Percentiles rank a stretch among this genome's conserved stretches.
phyloP scores from a whole-genome alignment of 2,113 vertebrate species.

The Morone saxatilis region DNA sequence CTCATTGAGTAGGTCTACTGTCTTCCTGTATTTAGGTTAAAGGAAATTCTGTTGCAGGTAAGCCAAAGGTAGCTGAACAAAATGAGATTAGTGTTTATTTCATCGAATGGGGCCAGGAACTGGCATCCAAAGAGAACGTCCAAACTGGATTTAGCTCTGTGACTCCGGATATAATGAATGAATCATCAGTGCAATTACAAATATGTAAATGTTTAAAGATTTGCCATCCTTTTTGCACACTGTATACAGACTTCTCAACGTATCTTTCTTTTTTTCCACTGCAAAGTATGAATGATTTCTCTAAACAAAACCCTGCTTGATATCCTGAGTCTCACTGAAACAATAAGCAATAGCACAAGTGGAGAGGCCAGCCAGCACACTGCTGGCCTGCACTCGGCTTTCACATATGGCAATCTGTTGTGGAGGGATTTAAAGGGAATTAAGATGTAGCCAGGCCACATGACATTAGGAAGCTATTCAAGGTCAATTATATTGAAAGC shows the following conservation, averaged over 20 bases:
- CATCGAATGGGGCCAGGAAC: constrained; percentile 1
- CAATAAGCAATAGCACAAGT: constrained; percentile 7
- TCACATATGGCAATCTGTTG: constrained; percentile 72
- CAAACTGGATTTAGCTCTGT: neutral
- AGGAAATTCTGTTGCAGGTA: constrained; percentile 4
- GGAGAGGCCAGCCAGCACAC: constrained; percentile 22
- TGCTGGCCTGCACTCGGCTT: constrained; percentile 52
- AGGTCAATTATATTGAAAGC: constrained; percentile 63
- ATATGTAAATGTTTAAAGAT: constrained; percentile 12
- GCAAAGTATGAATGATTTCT: neutral
- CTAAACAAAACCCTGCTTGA: neutral
- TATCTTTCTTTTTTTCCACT: neutral
- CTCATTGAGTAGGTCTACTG: neutral
- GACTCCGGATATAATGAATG: constrained; percentile 1
- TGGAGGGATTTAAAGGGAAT: constrained; percentile 78
- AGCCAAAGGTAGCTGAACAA: constrained; percentile 14
- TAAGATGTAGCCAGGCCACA: constrained; percentile 60
- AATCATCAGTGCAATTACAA: neutral
- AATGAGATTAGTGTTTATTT: constrained; percentile 35
- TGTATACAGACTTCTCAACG: neutral
- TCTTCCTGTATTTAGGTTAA: neutral
- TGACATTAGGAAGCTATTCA: constrained; percentile 65
- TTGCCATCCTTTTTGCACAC: neutral
- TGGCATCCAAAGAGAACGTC: neutral
- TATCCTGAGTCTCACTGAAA: neutral